These are phyloP conservation scores for Leucophora obtusa DNA, from an alignment of 2,888 invertebrate species.

Conservation along the genomic window DNA sequence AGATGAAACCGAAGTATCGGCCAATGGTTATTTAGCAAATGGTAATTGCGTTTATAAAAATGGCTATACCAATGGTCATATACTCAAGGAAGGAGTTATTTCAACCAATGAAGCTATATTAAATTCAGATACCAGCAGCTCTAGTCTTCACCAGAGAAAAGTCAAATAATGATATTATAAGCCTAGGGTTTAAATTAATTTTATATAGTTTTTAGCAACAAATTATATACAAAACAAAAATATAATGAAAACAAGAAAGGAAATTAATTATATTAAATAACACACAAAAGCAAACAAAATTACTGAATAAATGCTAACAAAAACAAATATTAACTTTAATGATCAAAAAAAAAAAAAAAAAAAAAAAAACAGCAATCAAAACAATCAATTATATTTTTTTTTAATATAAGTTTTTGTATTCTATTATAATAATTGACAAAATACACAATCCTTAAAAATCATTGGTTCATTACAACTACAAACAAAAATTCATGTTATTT, in stretches of 20 bases:
- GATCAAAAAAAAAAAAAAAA: conserved; percentile 36
- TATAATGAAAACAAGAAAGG: conserved; percentile 11
- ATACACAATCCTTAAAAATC: conserved; percentile 11
- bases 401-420: conserved; percentile 18
- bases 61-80: conserved; percentile 73
- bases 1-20: conserved; percentile 74
- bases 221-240: conserved; percentile 59
- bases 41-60: conserved; percentile 73
- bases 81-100: conserved; percentile 72
- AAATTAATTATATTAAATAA: conserved; percentile 9
- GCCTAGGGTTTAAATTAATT: conserved; percentile 72
- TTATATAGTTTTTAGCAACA: conserved; percentile 68
- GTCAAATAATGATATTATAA: conserved; percentile 76
- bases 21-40: conserved; percentile 71
- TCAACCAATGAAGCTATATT: conserved; percentile 76
- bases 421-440: conserved; percentile 17
- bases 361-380: conserved; percentile 53
- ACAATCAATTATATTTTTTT: conserved; percentile 50
- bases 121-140: conserved; percentile 77
- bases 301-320: conserved; percentile 16
- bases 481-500: conserved; percentile 36
- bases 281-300: neutral
- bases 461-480: conserved; percentile 38
- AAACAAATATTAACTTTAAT: conserved; percentile 21
- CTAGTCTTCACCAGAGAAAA: conserved; percentile 78